phyloP scores from a whole-genome alignment of 2,888 invertebrate species.

The Eustalomyia histrio region DNA sequence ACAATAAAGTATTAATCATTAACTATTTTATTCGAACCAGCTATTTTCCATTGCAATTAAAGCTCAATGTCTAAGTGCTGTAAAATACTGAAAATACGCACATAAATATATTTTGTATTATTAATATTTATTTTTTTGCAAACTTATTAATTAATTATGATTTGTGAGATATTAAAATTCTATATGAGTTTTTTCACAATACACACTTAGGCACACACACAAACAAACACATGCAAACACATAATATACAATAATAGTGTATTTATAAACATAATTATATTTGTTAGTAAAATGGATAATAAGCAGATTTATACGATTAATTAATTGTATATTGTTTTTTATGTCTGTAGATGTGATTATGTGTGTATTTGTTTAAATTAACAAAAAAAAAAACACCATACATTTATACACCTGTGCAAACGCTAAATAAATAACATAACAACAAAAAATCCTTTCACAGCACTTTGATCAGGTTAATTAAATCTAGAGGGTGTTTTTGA shows the following conservation, averaged over 20 bases:
- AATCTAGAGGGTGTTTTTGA: slow-evolving; percentile 18
- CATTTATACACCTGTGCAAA: slow-evolving; percentile 55
- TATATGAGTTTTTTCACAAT: slow-evolving; percentile 47
- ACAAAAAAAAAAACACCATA: slow-evolving; percentile 42
- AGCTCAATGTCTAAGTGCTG: slow-evolving; percentile 54
- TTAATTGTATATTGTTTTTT: slow-evolving; percentile 63
- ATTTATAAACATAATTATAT: slow-evolving; percentile 57
- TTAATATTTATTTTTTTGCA: slow-evolving; percentile 22
- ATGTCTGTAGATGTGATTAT: neutral
- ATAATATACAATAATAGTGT: slow-evolving; percentile 28
- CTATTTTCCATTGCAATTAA: slow-evolving; percentile 42
- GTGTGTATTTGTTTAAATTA: slow-evolving; percentile 36
- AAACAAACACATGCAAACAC: too few species aligned
- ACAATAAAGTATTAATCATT: slow-evolving; percentile 47
- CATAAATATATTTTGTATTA: slow-evolving; percentile 1
- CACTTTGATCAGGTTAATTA: slow-evolving; percentile 60
- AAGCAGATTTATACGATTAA: slow-evolving; percentile 68
- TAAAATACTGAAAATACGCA: slow-evolving; percentile 21
- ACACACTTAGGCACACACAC: neutral
- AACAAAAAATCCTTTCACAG: slow-evolving; percentile 49
- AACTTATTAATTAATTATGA: slow-evolving; percentile 63
- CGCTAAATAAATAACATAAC: slow-evolving; percentile 42
- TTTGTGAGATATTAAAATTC: slow-evolving; percentile 61
- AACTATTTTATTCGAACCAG: slow-evolving; percentile 9
- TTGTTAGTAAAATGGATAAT: slow-evolving; percentile 65